Evolutionary conservation across 2,797 vertebrate species (phyloP), one percentile per base, ranked within the genome.

Genomic region (Buceros bicornis): DNA sequence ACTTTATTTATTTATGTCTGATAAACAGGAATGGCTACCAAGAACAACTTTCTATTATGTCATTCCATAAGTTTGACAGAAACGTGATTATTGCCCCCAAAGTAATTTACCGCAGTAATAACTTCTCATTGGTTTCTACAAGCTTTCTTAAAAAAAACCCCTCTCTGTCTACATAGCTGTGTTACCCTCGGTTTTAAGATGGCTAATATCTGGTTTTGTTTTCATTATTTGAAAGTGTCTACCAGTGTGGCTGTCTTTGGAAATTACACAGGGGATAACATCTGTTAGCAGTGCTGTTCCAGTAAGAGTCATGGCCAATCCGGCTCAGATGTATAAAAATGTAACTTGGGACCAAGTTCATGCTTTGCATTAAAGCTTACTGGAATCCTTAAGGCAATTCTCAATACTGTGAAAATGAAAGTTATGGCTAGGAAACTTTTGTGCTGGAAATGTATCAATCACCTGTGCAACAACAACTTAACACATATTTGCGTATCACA

Each of bases 191-290:
- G 28, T 71, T 85, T 87, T 82, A 94, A 78, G 48, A 94, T 37
- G 71, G 74, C 28, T 64, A 83, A 31, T 82, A 60, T 45, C 67
- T 93, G 73, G 6, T 65, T 92, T 89, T 66, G 70, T 81, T 94
- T 94, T 89, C 69, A 66, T 78, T 83, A 72, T 84, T 93, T 92
- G 65, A 53, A 90, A 95, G 72, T 82, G 78, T 95, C 89, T 81
- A 89, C 35, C 37, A 88, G 13, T 28, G 19, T 87, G 91, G n/a
- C 66, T 91, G 51, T 78, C 82, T 93, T 72, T 45, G 89, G 87
- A 88, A 88, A 90, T 79, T 82, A 71, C 95, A 86, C 96, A 94
- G 62, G 95, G 87, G 96, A 96, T 78, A 96, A 96, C 96, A 96
- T 96, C 93, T 96, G 96, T 53, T 90, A 81, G 60, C 18, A 25